Conservation (phyloP, 2,888 invertebrate species). For the Conchocele bisecta region DNA sequence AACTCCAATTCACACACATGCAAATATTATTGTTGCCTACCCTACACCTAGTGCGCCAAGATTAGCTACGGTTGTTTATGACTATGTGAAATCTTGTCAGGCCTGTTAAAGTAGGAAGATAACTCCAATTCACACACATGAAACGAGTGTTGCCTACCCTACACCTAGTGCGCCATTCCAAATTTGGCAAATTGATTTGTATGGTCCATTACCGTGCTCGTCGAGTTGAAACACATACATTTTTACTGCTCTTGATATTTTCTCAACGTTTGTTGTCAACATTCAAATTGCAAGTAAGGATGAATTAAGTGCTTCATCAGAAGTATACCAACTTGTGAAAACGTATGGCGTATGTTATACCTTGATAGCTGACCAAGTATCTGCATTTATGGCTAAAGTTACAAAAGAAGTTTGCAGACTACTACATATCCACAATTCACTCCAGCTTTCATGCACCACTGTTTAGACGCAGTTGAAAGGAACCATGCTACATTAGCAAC, state of each 20-base stretch:
- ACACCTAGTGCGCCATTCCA: constrained; percentile 34
- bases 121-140: constrained; percentile 36
- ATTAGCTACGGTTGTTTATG: no score
- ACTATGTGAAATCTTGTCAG: constrained; percentile 38
- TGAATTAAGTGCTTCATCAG: constrained; percentile 46
- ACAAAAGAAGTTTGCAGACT: no score
- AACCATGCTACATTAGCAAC: no score
- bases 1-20: no score
- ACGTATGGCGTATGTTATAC: no score
- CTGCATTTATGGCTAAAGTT: no score
- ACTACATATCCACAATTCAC: no score
- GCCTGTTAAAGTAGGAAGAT: constrained; percentile 37
- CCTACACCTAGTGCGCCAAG: no score
- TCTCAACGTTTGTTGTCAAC: constrained; percentile 35
- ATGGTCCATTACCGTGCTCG: constrained; percentile 30
- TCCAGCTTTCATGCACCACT: no score
- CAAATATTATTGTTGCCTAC: no score
- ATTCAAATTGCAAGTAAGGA: constrained; percentile 35
- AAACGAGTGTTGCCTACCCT: constrained; percentile 22
- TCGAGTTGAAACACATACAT: constrained; percentile 32
- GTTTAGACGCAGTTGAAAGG: constrained; percentile 25
- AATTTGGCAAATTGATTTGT: constrained; percentile 44
- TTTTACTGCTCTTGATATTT: constrained; percentile 46
- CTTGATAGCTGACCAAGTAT: no score
- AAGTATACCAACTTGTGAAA: no score